Evolutionary conservation across 2,797 vertebrate genomes (phyloP).

Genomic region (Crax fasciolata): DNA sequence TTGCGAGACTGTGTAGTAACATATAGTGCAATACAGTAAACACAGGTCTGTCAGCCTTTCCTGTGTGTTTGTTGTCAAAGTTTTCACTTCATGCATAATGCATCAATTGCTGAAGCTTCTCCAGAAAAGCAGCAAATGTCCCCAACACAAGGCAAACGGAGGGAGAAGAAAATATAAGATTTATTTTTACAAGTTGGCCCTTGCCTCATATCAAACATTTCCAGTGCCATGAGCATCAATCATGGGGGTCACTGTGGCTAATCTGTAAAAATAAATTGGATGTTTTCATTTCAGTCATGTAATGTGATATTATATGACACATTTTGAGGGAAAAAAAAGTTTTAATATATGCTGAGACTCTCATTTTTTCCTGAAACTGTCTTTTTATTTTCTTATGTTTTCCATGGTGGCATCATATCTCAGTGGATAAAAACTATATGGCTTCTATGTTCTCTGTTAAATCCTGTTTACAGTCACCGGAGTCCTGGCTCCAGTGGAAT

Average conservation of each 20-base stretch:
- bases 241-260: slow-evolving; percentile 29
- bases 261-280: slow-evolving; percentile 64
- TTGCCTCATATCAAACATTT: slow-evolving; percentile 55
- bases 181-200: slow-evolving; percentile 41
- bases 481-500: background rate
- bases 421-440: background rate
- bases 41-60: background rate
- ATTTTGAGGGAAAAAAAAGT: background rate
- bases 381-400: background rate
- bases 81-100: slow-evolving; percentile 10
- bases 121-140: slow-evolving; percentile 22
- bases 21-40: slow-evolving; percentile 35
- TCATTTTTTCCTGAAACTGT: background rate
- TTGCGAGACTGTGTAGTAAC: slow-evolving; percentile 29
- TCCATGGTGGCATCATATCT: background rate
- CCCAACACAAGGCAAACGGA: background rate
- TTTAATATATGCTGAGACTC: background rate
- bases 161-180: slow-evolving; percentile 7
- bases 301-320: slow-evolving; percentile 16
- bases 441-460: slow-evolving; percentile 14
- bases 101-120: background rate
- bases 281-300: slow-evolving; percentile 31
- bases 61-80: background rate
- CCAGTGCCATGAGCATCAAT: slow-evolving; percentile 1
- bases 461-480: slow-evolving; percentile 23